A percentile compares a stretch with the other conserved stretches of the same genome.
These are phyloP conservation scores for Haliclystus octoradiatus DNA, from an alignment of 30 jellyfish, hydroid and myxozoan genomes.

Conservation along the genomic window DNA sequence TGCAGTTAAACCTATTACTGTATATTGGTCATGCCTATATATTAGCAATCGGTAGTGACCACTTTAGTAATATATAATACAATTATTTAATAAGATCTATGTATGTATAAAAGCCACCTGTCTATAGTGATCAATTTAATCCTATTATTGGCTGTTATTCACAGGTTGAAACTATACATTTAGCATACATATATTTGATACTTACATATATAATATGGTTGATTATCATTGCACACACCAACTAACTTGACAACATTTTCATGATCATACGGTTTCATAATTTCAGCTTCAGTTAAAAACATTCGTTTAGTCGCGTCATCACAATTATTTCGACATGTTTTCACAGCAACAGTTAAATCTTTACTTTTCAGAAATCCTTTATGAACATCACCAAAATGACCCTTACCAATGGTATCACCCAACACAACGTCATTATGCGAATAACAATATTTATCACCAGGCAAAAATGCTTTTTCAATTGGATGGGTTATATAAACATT, in stretches of 20 bases:
- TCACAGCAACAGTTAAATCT: conserved; percentile 39
- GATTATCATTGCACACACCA: conserved; percentile 81
- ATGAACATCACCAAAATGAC: conserved; percentile 89
- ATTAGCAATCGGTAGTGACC: no score
- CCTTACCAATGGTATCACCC: conserved; percentile 61
- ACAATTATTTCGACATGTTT: conserved; percentile 57
- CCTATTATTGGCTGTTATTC: no score
- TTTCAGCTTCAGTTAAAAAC: conserved; percentile 84
- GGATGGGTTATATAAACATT: conserved; percentile 53
- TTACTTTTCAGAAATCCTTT: conserved; percentile 22
- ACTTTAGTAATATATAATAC: no score
- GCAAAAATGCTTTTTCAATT: conserved; percentile 36
- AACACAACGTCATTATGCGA: conserved; percentile 43
- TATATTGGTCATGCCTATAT: no score
- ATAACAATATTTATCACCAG: conserved; percentile 57
- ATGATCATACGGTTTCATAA: conserved; percentile 85
- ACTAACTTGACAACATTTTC: conserved; percentile 63
- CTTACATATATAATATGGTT: conserved; percentile 73
- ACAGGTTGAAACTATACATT: no score
- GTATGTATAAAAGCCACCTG: no score
- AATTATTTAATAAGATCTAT: no score
- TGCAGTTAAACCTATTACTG: no score
- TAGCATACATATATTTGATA: background rate
- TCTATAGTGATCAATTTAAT: no score
- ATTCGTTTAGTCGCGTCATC: conserved; percentile 35